phyloP scores from a whole-genome alignment of 2,797 vertebrate species.

The Tokudaia tokunoshimensis region DNA sequence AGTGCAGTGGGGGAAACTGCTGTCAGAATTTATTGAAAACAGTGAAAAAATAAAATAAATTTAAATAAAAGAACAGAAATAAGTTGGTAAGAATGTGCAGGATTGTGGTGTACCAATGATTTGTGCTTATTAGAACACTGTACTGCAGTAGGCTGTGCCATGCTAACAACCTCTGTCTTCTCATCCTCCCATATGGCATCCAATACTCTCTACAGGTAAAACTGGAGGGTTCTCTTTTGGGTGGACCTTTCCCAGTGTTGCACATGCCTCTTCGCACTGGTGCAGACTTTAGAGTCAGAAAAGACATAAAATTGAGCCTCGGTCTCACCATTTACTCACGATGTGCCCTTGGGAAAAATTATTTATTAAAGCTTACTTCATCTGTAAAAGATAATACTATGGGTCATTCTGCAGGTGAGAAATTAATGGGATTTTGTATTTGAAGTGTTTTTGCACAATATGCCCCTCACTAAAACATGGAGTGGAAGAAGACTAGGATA shows the following conservation, averaged over 20 bases:
- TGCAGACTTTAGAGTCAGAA: neutral
- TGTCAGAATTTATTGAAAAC: neutral
- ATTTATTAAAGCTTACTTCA: constrained; percentile 12
- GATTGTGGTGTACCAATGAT: neutral
- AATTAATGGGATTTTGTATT: constrained; percentile 36
- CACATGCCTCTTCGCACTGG: neutral
- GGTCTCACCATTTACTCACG: neutral
- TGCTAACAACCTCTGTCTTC: neutral
- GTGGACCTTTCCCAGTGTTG: neutral
- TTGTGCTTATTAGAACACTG: neutral
- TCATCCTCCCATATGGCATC: neutral
- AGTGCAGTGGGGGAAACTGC: neutral
- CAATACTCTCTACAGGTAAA: neutral
- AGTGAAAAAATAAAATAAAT: neutral
- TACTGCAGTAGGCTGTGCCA: neutral
- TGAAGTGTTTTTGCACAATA: neutral
- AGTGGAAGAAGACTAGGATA: no score
- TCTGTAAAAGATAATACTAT: neutral
- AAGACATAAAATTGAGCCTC: neutral
- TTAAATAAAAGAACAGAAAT: neutral
- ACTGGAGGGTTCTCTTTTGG: neutral
- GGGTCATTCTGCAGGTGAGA: neutral
- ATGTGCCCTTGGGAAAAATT: neutral
- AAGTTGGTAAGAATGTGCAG: neutral
- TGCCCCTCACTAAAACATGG: neutral